A percentile compares a stretch with the other conserved stretches of the same genome.
Evolutionary conservation across 2,888 invertebrate species (phyloP).

Genomic region (Atethmia centrago): DNA sequence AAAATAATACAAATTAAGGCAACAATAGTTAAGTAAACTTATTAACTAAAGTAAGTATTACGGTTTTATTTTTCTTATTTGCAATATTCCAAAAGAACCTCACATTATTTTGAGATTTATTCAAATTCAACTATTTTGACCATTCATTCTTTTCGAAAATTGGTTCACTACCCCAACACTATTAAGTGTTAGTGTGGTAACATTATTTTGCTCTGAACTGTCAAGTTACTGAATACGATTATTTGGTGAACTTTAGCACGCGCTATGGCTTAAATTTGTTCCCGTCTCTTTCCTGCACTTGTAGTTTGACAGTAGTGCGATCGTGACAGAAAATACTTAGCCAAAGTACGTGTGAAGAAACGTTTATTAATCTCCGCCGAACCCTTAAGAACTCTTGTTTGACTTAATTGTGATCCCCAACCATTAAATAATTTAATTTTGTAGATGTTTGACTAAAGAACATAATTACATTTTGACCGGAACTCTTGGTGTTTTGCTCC

Average conservation of each 20-base stretch:
- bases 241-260: background rate
- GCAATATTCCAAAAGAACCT: no score
- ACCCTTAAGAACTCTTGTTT: background rate
- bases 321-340: background rate
- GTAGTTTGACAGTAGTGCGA: background rate
- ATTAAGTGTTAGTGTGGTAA: no score
- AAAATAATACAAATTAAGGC: no score
- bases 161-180: no score
- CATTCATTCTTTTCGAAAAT: no score
- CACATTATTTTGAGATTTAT: no score
- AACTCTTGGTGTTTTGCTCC: constrained; percentile 51
- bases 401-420: constrained; percentile 11
- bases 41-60: no score
- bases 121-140: no score
- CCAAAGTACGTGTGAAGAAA: background rate
- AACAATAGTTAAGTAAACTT: no score
- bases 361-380: background rate
- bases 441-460: constrained; percentile 11
- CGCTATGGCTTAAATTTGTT: background rate
- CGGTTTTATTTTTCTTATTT: no score
- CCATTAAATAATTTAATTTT: constrained; percentile 22
- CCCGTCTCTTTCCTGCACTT: background rate
- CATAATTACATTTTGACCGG: constrained; percentile 42
- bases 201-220: background rate
- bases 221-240: background rate